A percentile compares a stretch with the other conserved stretches of the same genome.
phyloP scores from a whole-genome alignment of 2,113 vertebrate species.

The Melanotaenia duboulayi region DNA sequence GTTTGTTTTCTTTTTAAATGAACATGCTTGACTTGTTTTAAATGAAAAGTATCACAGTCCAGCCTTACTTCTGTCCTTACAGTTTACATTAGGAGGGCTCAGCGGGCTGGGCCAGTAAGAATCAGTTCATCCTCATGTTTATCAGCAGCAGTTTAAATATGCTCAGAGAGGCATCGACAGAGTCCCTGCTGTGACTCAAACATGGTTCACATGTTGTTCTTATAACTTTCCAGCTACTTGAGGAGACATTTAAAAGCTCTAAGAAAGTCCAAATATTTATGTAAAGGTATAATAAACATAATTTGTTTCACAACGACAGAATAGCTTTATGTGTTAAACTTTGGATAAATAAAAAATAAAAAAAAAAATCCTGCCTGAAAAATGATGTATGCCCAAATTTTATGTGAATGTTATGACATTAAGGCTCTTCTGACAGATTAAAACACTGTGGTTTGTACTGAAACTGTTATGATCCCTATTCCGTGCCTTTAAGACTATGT shows the following conservation, averaged over 20 bases:
- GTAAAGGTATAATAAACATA: not conserved
- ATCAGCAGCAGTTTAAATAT: slow-evolving; percentile 14
- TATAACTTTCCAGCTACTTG: too few species aligned
- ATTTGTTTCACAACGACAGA: too few species aligned
- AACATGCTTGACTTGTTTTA: not conserved
- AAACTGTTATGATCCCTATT: too few species aligned
- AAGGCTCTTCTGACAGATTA: too few species aligned
- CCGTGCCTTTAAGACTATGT: too few species aligned
- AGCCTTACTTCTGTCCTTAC: slow-evolving; percentile 9
- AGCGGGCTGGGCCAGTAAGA: not conserved
- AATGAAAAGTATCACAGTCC: not conserved
- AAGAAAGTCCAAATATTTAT: not conserved
- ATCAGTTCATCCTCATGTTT: not conserved
- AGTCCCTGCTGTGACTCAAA: not conserved
- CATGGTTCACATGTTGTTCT: not conserved
- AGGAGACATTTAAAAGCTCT: not conserved
- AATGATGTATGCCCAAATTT: too few species aligned
- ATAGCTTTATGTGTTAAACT: too few species aligned
- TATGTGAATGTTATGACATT: too few species aligned
- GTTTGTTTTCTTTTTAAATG: too few species aligned
- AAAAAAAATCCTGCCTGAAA: too few species aligned
- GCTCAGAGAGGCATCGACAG: not conserved
- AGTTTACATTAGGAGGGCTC: slow-evolving; percentile 25
- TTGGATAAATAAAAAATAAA: too few species aligned
- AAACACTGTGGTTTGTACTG: too few species aligned